Percentiles rank a stretch among this genome's conserved stretches.
Conservation (phyloP, 2,113 vertebrate species). For the Larimichthys polyactis region DNA sequence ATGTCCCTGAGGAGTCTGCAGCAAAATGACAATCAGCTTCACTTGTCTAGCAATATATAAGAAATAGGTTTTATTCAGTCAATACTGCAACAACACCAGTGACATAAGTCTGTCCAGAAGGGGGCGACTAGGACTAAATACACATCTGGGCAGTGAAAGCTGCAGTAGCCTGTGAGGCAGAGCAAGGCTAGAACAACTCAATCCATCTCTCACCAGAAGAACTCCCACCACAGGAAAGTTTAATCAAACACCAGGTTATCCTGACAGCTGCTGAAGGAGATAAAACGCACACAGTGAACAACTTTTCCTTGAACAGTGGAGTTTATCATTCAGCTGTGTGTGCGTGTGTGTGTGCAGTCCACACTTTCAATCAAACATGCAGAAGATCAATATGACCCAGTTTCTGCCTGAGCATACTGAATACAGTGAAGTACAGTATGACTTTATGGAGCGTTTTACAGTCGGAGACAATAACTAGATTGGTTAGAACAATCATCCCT, state of each 20-base stretch:
- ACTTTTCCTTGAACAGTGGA: constrained; percentile 10
- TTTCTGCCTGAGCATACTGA: constrained; percentile 38
- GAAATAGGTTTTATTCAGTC: background rate
- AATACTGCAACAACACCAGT: background rate
- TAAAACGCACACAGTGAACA: constrained; percentile 2
- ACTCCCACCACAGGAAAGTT: constrained; percentile 16
- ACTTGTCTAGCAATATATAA: background rate
- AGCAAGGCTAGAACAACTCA: background rate
- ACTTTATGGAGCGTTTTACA: constrained; percentile 15
- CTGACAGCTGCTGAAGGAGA: background rate
- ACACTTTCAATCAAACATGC: constrained; percentile 48
- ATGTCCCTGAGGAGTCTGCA: background rate
- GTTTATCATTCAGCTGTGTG: constrained; percentile 20
- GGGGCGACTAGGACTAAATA: background rate
- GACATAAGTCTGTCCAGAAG: background rate
- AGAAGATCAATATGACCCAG: constrained; percentile 61
- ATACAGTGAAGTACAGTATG: constrained; percentile 22
- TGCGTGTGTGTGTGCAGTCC: background rate
- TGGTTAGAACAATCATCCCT: constrained; percentile 24
- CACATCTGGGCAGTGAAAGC: background rate
- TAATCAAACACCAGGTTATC: background rate
- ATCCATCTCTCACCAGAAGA: background rate
- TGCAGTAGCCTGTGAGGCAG: background rate
- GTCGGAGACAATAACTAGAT: constrained; percentile 11
- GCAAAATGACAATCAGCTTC: background rate